phyloP scores from a whole-genome alignment of 2,797 vertebrate species.

The Leptoclinus maculatus region DNA sequence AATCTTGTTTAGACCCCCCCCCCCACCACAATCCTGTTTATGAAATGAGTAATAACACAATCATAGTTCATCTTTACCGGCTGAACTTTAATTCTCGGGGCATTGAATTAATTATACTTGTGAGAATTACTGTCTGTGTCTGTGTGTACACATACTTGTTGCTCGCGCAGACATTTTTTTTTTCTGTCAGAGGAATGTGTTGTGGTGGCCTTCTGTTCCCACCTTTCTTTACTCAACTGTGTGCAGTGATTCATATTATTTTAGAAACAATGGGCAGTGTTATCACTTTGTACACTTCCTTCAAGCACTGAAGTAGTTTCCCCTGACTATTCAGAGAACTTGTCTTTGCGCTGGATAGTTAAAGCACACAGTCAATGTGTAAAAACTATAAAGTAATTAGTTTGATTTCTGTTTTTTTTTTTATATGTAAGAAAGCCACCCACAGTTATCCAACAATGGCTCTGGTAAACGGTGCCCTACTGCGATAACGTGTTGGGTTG shows the following conservation, averaged over 20 bases:
- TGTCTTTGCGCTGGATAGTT: not conserved
- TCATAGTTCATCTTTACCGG: not conserved
- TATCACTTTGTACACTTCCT: not conserved
- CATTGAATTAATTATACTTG: not conserved
- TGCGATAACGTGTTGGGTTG: not conserved
- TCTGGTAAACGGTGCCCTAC: not conserved
- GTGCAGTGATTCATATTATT: not conserved
- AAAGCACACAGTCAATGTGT: not conserved
- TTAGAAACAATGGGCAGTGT: not conserved
- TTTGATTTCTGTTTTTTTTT: not conserved
- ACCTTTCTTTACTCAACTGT: not conserved
- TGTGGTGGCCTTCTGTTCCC: not conserved
- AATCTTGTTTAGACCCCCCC: conserved; percentile 20
- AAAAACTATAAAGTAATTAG: not conserved
- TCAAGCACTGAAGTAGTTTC: not conserved
- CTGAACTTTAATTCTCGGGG: no score
- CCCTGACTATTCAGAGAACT: not conserved
- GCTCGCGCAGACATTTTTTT: not conserved
- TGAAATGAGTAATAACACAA: not conserved
- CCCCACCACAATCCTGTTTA: not conserved
- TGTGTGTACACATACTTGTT: conserved; percentile 35
- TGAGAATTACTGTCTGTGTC: no score
- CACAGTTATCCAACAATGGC: not conserved
- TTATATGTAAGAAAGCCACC: not conserved
- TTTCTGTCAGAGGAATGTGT: not conserved